A percentile compares a stretch with the other conserved stretches of the same genome.
These are phyloP conservation scores for Eucidaris tribuloides DNA, from an alignment of 35 echinoderm and acorn worm genomes.

Conservation along the genomic window DNA sequence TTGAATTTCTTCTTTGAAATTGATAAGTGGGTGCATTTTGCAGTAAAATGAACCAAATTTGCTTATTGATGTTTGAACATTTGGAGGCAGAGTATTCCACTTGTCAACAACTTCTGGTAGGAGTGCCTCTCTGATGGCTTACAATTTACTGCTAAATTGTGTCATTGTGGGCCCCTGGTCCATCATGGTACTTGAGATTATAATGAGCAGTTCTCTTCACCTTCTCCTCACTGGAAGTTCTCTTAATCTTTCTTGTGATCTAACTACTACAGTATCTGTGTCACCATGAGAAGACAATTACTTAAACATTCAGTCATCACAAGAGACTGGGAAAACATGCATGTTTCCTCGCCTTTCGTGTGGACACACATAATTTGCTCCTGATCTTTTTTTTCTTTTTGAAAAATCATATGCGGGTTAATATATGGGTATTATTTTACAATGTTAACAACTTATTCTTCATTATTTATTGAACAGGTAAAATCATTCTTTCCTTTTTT, in stretches of 20 bases:
- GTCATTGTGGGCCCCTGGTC: constrained; percentile 61
- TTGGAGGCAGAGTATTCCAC: background rate
- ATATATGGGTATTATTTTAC: no score
- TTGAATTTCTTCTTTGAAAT: constrained; percentile 29
- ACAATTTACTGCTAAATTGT: background rate
- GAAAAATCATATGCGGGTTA: no score
- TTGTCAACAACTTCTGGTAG: background rate
- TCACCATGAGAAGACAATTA: no score
- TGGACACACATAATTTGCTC: no score
- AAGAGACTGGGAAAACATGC: no score
- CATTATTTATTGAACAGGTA: no score
- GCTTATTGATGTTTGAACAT: background rate
- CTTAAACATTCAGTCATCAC: no score
- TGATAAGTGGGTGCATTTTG: constrained; percentile 34
- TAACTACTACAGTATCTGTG: background rate
- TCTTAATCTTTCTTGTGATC: background rate
- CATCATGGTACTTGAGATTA: constrained; percentile 28
- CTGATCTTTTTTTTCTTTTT: no score
- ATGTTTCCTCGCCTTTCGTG: no score
- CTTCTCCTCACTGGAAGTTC: background rate
- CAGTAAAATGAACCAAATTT: constrained; percentile 38
- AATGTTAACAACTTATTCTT: no score
- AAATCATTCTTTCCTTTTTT: no score
- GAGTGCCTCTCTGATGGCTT: background rate
- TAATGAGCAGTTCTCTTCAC: constrained; percentile 17